Base-by-base conservation (phyloP, 2,888 invertebrate genomes). In the Aethes cnicana region DNA sequence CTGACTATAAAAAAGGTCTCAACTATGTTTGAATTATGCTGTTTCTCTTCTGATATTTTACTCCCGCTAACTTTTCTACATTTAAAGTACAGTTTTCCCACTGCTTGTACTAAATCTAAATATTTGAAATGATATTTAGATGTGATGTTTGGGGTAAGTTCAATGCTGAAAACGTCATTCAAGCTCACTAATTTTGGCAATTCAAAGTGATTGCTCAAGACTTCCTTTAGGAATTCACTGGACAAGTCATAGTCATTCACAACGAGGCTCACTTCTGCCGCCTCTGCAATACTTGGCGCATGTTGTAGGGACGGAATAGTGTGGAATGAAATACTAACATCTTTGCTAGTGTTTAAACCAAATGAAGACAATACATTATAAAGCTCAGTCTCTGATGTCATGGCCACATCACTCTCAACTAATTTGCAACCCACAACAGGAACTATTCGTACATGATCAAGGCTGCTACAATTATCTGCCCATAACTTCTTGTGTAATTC, bases 191-290 rank as follows among this genome's bases (percentile, higher is more conserved):
- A 81, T 66, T 93, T 92, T 12, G 95, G 95, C 30, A 81, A 80
- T 67, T 90, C 91, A 73, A 96, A 95, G 69, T 94, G 93, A 66
- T 92, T 93, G 63, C 90, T 91, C 26, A 95, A 71, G 39, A 94
- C 75, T 43, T 89, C 77, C 72, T 93, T 93, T 0, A 91, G 73
- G 33, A 93, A 84, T 41, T 86, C 84, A 69, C 84, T 85, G 6
- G 78, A 72, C 50, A 89, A 61, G 47, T 87, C 86, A 74, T 74
- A 82, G 16, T 88, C 86, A 69, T 84, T 87, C 1, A 82, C 72
- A 52, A 88, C 58, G 1, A 87, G 66, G 57, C 72, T 75, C 1
- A 86, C 82, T 76, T 87, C 85, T 30, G 88, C 87, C 11, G 58
- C 54, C 9, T 76, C 69, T 43, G 88, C 87, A 63, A 88, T 86